Evolutionary conservation across 2,888 invertebrate species (phyloP).

Genomic region (Lobophora halterata): DNA sequence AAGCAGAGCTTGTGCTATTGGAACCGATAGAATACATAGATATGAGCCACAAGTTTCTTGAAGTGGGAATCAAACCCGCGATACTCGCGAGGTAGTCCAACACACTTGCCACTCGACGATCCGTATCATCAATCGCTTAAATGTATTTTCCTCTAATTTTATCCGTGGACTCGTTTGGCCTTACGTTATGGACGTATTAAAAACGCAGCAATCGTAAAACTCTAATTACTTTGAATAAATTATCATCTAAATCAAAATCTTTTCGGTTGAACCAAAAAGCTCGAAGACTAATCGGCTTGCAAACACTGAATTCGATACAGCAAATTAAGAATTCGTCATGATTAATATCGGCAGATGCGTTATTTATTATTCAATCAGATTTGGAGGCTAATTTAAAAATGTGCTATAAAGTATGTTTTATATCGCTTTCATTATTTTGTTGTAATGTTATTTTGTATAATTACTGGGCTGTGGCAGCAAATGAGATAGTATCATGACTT

Average conservation of each 20-base stretch:
- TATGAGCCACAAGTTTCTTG: too few relatives aligned
- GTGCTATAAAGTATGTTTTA: slow-evolving; percentile 20
- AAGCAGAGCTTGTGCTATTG: too few relatives aligned
- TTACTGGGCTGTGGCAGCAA: slow-evolving; percentile 6
- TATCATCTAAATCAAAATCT: slow-evolving; percentile 48
- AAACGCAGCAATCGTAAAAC: slow-evolving; percentile 34
- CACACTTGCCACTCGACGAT: too few relatives aligned
- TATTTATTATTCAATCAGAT: slow-evolving; percentile 25
- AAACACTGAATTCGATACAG: slow-evolving; percentile 39
- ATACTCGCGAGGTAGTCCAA: too few relatives aligned
- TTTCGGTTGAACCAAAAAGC: slow-evolving; percentile 37
- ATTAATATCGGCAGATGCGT: slow-evolving; percentile 16
- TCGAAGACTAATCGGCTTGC: slow-evolving; percentile 44
- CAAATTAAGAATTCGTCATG: slow-evolving; percentile 25
- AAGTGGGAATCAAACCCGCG: too few relatives aligned
- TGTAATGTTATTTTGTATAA: slow-evolving; percentile 17
- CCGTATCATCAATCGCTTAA: too few relatives aligned
- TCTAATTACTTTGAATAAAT: slow-evolving; percentile 49
- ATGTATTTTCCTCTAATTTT: too few relatives aligned
- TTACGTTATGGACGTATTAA: slow-evolving; percentile 2
- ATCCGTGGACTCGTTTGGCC: too few relatives aligned
- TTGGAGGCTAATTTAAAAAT: slow-evolving; percentile 20
- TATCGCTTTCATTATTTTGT: slow-evolving; percentile 18
- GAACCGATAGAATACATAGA: too few relatives aligned
- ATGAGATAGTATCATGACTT: too few relatives aligned